Evolutionary conservation across 2,888 invertebrate genomes (phyloP).

Genomic region (Orchesella flavescens): DNA sequence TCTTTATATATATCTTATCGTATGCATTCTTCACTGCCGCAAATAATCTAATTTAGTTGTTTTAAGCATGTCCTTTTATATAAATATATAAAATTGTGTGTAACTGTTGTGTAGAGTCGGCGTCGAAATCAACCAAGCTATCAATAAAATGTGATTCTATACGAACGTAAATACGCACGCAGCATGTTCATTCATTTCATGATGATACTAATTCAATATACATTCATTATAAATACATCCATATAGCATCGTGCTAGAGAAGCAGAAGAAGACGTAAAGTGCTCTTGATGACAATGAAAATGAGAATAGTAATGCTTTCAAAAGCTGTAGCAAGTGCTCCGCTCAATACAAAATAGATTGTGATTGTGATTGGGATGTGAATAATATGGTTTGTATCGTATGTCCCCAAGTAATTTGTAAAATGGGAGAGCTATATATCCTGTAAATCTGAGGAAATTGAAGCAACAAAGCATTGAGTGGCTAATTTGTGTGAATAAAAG

Average conservation of each 20-base stretch:
- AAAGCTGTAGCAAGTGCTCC: neutral
- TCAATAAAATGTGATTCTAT: too few species aligned
- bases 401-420: conserved; percentile 39
- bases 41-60: conserved; percentile 9
- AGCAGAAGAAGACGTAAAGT: neutral
- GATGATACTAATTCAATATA: too few species aligned
- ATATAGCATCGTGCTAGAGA: too few species aligned
- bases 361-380: neutral
- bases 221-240: too few species aligned
- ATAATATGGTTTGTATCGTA: too few species aligned
- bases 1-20: neutral
- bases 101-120: neutral
- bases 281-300: conserved; percentile 14
- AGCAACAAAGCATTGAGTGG: conserved; percentile 31
- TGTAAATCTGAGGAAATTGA: conserved; percentile 15
- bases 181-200: too few species aligned
- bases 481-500: conserved; percentile 54
- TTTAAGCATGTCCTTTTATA: too few species aligned
- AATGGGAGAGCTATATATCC: conserved; percentile 20
- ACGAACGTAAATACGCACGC: too few species aligned
- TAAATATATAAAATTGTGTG: neutral
- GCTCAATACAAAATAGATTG: conserved; percentile 12
- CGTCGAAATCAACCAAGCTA: too few species aligned
- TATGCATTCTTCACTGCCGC: conserved; percentile 8
- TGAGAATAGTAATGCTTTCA: neutral